Evolutionary conservation across 64 coral and sea anemone genomes (phyloP), one percentile per base, ranked within the genome.

Genomic region (Montipora capricornis): DNA sequence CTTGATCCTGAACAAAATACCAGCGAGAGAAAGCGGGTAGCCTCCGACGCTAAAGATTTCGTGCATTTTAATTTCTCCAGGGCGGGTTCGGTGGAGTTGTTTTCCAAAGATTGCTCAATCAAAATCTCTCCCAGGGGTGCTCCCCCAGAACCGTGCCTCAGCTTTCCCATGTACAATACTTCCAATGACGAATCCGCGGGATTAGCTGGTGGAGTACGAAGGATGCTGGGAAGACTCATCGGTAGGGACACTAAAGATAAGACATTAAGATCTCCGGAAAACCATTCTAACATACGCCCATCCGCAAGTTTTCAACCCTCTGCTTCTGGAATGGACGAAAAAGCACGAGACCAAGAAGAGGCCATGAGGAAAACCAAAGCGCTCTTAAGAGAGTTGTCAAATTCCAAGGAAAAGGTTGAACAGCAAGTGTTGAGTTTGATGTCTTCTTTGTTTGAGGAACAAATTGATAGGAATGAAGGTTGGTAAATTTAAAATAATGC

Each of bases 361-460:
- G 15, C 74, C 2, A 89, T 89, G 87, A 60, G 44, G 9, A 89
- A 79, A n/a, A 89, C 87, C 22, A 89, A 89, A 49, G 73, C 52
- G 45, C 49, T 89, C 2, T 49, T 89, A 60, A 67, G 48, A 89
- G 24, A 67, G 2, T 20, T 89, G 50, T 49, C 83, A 17, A 66
- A 77, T 9, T 84, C 92, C 7, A 93, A 88, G 19, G 83, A 88
- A 50, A 93, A 88, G 8, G 82, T 93, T 59, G 92, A 93, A 24
- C 85, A 93, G 58, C 84, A 93, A 64, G 77, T 93, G 8, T 20
- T 87, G 26, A 88, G 52, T 48, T 68, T 93, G 11, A 47, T 93
- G 16, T 74, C 87, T 47, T 67, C 92, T 11, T 46, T 87, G 26
- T 88, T 93, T 78, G 92, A 87, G 10, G 92, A 93, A 93, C 92